Conservation (phyloP, 2,888 invertebrate species). For the Dione vanillae region DNA sequence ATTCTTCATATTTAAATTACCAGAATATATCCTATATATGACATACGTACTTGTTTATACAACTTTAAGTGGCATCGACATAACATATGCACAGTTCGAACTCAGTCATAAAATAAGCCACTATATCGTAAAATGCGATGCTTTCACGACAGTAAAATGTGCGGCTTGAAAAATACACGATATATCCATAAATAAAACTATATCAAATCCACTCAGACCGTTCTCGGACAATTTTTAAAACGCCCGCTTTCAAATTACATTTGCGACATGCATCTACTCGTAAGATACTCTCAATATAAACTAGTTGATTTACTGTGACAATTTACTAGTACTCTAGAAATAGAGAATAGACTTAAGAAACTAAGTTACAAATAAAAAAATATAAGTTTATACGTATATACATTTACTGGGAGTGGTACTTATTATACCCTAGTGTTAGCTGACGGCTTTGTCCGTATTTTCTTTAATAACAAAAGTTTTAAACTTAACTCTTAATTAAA, state of each 20-base stretch:
- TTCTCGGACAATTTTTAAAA: constrained; percentile 39
- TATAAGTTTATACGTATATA: too few relatives aligned
- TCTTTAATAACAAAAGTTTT: too few relatives aligned
- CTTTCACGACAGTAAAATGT: constrained; percentile 20
- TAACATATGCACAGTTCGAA: neutral
- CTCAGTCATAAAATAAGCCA: constrained; percentile 18
- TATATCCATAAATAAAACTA: constrained; percentile 38
- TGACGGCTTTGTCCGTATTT: too few relatives aligned
- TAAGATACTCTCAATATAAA: neutral
- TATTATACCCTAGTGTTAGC: too few relatives aligned
- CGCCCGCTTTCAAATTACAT: constrained; percentile 40
- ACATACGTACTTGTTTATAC: neutral
- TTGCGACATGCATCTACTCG: constrained; percentile 32
- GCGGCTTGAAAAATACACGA: constrained; percentile 15
- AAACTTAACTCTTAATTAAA: too few relatives aligned
- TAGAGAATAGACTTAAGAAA: neutral
- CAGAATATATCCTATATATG: neutral
- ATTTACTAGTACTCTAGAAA: neutral
- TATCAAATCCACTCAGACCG: constrained; percentile 38
- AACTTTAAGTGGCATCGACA: neutral
- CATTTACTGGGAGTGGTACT: too few relatives aligned
- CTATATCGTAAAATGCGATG: constrained; percentile 4
- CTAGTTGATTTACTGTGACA: constrained; percentile 14
- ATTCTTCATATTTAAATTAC: neutral
- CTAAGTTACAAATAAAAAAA: neutral